Conservation (phyloP, 2,113 vertebrate species). For the Orientallactaga bullata region DNA sequence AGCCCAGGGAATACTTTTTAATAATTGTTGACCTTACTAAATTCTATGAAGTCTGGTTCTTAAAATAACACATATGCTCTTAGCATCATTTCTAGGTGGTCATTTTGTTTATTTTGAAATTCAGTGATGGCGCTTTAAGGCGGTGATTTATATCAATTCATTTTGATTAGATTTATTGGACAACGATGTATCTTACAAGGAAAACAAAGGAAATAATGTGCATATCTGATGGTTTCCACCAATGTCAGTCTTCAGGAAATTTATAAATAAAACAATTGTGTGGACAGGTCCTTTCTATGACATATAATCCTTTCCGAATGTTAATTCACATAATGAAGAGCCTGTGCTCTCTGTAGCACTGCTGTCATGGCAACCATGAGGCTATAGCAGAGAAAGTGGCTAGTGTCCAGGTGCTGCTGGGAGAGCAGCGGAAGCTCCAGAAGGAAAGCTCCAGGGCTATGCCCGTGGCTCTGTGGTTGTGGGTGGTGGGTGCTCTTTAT, state of each 20-base stretch:
- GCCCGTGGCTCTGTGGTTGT: background rate
- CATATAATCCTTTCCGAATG: constrained; percentile 71
- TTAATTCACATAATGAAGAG: constrained; percentile 63
- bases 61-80: no score
- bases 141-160: constrained; percentile 30
- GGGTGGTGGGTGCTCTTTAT: constrained; percentile 30
- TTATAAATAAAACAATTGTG: constrained; percentile 63
- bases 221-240: background rate
- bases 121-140: background rate
- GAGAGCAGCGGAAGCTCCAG: constrained; percentile 19
- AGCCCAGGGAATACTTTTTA: background rate
- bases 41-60: background rate
- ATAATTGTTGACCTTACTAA: constrained; percentile 11
- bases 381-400: constrained; percentile 70
- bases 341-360: constrained; percentile 57
- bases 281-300: constrained; percentile 54
- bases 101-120: constrained; percentile 39
- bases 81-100: no score
- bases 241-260: constrained; percentile 40
- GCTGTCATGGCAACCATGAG: constrained; percentile 70
- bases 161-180: constrained; percentile 60
- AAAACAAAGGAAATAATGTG: constrained; percentile 57
- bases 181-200: constrained; percentile 13
- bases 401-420: constrained; percentile 37
- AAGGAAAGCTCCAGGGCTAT: background rate